phyloP scores from a whole-genome alignment of 2,797 vertebrate genomes.

The Poecilia picta region DNA sequence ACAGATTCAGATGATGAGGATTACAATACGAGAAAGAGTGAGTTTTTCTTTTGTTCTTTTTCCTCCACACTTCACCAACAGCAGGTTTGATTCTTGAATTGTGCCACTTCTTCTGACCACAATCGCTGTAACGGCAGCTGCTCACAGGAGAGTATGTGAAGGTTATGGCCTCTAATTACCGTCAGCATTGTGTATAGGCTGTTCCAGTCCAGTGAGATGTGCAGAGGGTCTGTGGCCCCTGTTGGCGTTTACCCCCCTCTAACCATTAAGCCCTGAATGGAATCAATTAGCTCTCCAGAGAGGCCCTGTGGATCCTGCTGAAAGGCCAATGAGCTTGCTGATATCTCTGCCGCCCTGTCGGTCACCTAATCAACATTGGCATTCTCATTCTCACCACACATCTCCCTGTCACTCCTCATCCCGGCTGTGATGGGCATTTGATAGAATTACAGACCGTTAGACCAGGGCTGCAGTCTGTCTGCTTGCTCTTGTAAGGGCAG shows the following conservation, averaged over 20 bases:
- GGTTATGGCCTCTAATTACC: slow-evolving; percentile 55
- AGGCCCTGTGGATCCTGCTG: slow-evolving; percentile 48
- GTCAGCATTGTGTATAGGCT: slow-evolving; percentile 43
- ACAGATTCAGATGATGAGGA: slow-evolving; percentile 67
- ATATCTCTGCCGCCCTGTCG: slow-evolving; percentile 48
- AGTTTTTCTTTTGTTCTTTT: slow-evolving; percentile 54
- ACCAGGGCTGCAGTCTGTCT: slow-evolving; percentile 22
- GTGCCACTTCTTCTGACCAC: slow-evolving; percentile 25
- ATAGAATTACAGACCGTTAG: slow-evolving; percentile 78
- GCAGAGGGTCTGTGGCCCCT: slow-evolving; percentile 37
- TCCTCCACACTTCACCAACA: not conserved
- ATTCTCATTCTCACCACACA: slow-evolving; percentile 67
- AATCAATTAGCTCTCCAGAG: slow-evolving; percentile 77
- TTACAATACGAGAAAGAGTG: rapidly evolving
- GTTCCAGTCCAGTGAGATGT: slow-evolving; percentile 43
- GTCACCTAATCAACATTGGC: slow-evolving; percentile 75
- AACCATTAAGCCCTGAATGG: slow-evolving; percentile 74
- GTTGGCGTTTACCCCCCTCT: slow-evolving; percentile 41
- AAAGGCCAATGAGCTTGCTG: slow-evolving; percentile 69
- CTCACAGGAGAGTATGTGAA: slow-evolving; percentile 36
- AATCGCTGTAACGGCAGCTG: slow-evolving; percentile 26
- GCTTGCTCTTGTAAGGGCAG: slow-evolving; percentile 19
- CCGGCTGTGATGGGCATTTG: slow-evolving; percentile 71
- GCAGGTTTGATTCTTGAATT: not conserved
- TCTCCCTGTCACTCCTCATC: slow-evolving; percentile 74